phyloP scores from a whole-genome alignment of 2,888 invertebrate species.

The Meiosimyza decipiens region DNA sequence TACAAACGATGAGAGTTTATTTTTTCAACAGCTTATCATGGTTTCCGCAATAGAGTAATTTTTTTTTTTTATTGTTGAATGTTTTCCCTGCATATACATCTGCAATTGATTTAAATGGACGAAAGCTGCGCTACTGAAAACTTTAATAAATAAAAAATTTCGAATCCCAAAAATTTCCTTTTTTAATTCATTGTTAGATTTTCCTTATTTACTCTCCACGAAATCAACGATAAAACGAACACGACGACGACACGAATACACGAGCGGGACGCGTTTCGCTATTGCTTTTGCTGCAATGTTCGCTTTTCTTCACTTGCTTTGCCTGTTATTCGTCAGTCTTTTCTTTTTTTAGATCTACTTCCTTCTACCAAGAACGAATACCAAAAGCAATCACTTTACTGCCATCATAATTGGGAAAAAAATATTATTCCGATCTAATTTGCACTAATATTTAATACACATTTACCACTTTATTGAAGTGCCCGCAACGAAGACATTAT shows the following conservation, averaged over 20 bases:
- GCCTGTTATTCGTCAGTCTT: conserved; percentile 4
- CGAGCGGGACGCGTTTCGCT: conserved; percentile 22
- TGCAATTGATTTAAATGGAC: conserved; percentile 1
- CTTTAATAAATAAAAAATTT: conserved; percentile 3
- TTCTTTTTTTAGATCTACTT: conserved; percentile 1
- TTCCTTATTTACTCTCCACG: not conserved
- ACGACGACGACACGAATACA: conserved; percentile 1
- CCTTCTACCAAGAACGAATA: conserved; percentile 19
- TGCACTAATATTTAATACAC: conserved; percentile 4
- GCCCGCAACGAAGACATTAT: not conserved
- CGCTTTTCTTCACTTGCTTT: conserved; percentile 15
- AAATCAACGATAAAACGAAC: conserved; percentile 18
- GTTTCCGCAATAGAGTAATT: not conserved
- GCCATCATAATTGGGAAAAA: conserved; percentile 15
- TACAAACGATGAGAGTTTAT: too few relatives aligned
- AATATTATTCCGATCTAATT: not conserved
- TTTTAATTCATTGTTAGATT: not conserved
- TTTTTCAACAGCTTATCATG: too few relatives aligned
- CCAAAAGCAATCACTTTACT: conserved; percentile 8
- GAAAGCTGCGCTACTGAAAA: not conserved
- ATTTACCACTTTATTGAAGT: not conserved
- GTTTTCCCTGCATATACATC: not conserved
- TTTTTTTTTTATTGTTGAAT: not conserved
- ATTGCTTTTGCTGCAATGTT: conserved; percentile 11
- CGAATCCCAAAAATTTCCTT: not conserved